Base-by-base conservation (phyloP, 1,140 invertebrate genomes). In the Maniola jurtina region DNA sequence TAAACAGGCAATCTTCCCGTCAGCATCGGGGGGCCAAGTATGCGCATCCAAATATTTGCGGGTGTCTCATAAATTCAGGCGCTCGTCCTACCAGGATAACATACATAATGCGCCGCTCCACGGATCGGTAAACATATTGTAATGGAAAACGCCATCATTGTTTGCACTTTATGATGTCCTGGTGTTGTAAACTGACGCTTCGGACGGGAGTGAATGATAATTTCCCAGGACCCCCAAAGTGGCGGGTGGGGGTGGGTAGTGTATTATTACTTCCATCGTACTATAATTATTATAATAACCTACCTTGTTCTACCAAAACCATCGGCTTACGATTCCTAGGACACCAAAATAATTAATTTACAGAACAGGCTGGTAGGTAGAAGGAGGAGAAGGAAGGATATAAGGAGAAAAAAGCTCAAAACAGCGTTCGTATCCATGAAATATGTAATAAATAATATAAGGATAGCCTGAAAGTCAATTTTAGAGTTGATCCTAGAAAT, bases 111-210 rank as follows among this genome's bases (percentile, higher is more conserved):
- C 88, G 81, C 76, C 78, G 82, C 80, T 75, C 82, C 77, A 83
- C 83, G 85, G 85, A 88, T 90, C 83, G 84, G 87, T 84, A 90
- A 90, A 90, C 88, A 90, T 88, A 90, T 89, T 90, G 87, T 90
- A 90, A 90, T 90, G 86, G 88, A 88, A 90, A 90, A 90, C 84
- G 86, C 80, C 81, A 81, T 84, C 82, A 86, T 87, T 90, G 88
- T 90, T 90, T 90, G 82, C 86, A 83, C 80, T 88, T 89, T 88
- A 86, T 84, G 85, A 89, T 86, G 86, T 89, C 81, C 86, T 83
- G 69, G 79, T 75, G 79, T 59, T 85, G 86, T 86, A 84, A 83
- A 83, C 80, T 88, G 85, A 86, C 76, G 81, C 76, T 78, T 75
- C 76, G 73, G 75, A 72, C 71, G 70, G 70, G 50, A 60, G 62